These are phyloP conservation scores for Leptodirus hochenwartii DNA, from an alignment of 2,888 invertebrate genomes.

Conservation along the genomic window DNA sequence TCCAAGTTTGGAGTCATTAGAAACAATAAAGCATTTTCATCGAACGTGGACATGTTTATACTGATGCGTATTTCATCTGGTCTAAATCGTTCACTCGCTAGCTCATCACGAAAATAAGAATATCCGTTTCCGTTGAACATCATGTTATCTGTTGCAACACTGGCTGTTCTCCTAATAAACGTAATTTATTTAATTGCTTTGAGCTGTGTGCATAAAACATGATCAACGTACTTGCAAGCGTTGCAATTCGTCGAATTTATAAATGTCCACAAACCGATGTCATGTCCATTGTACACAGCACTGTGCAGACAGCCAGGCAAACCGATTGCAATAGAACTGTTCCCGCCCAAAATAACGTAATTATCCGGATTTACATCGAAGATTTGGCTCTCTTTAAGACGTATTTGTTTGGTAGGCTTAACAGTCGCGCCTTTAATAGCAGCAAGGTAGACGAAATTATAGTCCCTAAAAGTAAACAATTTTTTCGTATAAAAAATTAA, in stretches of 20 bases:
- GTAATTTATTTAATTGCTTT: constrained; percentile 4
- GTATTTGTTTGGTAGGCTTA: no score
- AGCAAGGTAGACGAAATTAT: no score
- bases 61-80: constrained; percentile 13
- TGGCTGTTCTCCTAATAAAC: constrained; percentile 5
- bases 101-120: constrained; percentile 11
- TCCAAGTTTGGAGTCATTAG: constrained; percentile 32
- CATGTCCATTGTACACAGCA: constrained; percentile 54
- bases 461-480: no score
- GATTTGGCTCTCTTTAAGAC: no score
- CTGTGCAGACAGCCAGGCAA: constrained; percentile 68
- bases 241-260: constrained; percentile 35
- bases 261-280: constrained; percentile 83
- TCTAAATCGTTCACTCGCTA: constrained; percentile 8
- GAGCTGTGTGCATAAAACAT: no score
- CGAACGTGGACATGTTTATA: constrained; percentile 62
- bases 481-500: no score
- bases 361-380: no score
- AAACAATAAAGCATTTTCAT: constrained; percentile 75
- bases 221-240: no score
- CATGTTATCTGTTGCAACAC: not conserved
- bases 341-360: no score
- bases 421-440: no score
- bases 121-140: constrained; percentile 20
- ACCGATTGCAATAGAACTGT: no score